Percentiles rank a stretch among this genome's conserved stretches.
Evolutionary conservation across 2,113 vertebrate genomes (phyloP).

Genomic region (Bostrychus sinensis): DNA sequence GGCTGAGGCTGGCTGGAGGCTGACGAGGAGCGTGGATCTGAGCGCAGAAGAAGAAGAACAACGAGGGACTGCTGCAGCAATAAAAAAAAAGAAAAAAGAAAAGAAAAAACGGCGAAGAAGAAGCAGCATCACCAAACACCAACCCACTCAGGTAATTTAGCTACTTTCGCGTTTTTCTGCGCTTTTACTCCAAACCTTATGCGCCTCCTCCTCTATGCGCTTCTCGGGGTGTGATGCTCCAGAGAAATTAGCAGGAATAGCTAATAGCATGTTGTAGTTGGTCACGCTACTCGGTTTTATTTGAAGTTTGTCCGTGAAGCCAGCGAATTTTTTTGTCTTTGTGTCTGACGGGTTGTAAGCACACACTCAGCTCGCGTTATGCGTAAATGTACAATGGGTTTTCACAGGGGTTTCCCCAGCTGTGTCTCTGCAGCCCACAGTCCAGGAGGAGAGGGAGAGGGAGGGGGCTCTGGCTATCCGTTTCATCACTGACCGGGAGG

Average conservation of each 20-base stretch:
- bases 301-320: not conserved
- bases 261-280: not conserved
- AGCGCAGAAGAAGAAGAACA: conserved; percentile 52
- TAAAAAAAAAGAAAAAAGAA: conserved; percentile 20
- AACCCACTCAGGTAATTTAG: conserved; percentile 56
- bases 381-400: conserved; percentile 9
- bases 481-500: conserved; percentile 15
- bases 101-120: conserved; percentile 1
- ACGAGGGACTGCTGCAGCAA: not conserved
- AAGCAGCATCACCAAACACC: conserved; percentile 18
- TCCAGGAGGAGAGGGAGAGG: conserved; percentile 16
- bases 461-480: conserved; percentile 10
- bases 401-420: conserved; percentile 59
- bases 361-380: not conserved
- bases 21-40: conserved; percentile 53
- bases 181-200: not conserved
- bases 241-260: not conserved
- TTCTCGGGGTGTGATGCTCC: conserved; percentile 2
- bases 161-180: not conserved
- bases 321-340: conserved; percentile 14
- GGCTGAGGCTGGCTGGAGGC: conserved; percentile 48
- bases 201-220: not conserved
- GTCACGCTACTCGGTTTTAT: not conserved
- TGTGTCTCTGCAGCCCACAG: conserved; percentile 48
- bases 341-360: not conserved